Conservation (phyloP, 1,140 invertebrate genomes). For the Dendroctonus ponderosae region DNA sequence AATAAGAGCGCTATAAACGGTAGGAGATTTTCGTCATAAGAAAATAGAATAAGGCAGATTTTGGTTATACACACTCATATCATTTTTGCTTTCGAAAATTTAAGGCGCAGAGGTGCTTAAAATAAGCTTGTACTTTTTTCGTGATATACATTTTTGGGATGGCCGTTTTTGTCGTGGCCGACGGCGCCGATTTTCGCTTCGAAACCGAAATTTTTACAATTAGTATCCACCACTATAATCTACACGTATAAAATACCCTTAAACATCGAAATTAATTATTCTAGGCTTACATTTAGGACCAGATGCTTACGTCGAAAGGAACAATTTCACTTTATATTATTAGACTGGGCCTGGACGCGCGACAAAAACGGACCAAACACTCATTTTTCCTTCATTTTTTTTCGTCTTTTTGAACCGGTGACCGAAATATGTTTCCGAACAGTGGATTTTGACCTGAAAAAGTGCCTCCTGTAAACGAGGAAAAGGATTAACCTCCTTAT, state of each 20-base stretch:
- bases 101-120: slow-evolving; percentile 72
- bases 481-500: slow-evolving; percentile 41
- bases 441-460: slow-evolving; percentile 44
- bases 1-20: slow-evolving; percentile 52
- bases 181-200: background rate
- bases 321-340: slow-evolving; percentile 17
- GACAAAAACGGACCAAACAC: slow-evolving; percentile 5
- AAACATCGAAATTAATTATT: slow-evolving; percentile 20
- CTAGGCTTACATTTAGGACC: slow-evolving; percentile 28
- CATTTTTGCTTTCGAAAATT: slow-evolving; percentile 55
- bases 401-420: slow-evolving; percentile 52
- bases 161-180: slow-evolving; percentile 32
- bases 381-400: slow-evolving; percentile 36
- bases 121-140: slow-evolving; percentile 72
- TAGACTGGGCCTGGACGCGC: background rate
- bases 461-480: slow-evolving; percentile 40
- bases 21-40: slow-evolving; percentile 56
- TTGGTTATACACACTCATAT: slow-evolving; percentile 63
- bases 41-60: slow-evolving; percentile 70
- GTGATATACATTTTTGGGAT: slow-evolving; percentile 54
- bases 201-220: slow-evolving; percentile 21
- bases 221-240: background rate
- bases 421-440: slow-evolving; percentile 52
- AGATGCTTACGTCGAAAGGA: slow-evolving; percentile 17
- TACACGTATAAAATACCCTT: slow-evolving; percentile 27